Percentiles rank a stretch among this genome's conserved stretches.
Conservation (phyloP, 1,140 invertebrate species). For the Gryllus bimaculatus region DNA sequence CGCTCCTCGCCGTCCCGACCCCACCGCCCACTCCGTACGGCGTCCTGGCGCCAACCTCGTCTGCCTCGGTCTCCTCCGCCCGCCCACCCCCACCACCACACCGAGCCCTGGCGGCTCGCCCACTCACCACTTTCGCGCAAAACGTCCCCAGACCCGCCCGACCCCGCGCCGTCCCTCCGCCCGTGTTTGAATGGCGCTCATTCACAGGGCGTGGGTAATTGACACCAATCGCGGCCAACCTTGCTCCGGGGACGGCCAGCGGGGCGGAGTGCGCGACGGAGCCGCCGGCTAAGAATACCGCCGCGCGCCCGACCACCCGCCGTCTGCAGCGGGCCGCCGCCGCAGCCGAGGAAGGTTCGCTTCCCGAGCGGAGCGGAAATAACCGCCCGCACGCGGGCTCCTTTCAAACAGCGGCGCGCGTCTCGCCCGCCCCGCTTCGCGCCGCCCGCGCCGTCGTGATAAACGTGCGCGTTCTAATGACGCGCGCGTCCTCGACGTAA, state of each 20-base stretch:
- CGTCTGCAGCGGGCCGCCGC: too few relatives aligned
- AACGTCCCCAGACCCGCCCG: background rate
- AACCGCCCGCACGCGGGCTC: background rate
- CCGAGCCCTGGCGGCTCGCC: too few relatives aligned
- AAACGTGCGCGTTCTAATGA: conserved; percentile 3
- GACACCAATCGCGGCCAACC: background rate
- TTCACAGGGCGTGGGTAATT: background rate
- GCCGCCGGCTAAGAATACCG: too few relatives aligned
- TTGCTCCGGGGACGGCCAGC: background rate
- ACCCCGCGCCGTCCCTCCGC: background rate
- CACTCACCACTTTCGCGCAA: background rate
- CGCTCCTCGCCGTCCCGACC: too few relatives aligned
- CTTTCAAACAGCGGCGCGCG: background rate
- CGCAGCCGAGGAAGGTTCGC: too few relatives aligned
- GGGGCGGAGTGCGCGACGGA: too few relatives aligned
- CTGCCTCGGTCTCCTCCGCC: too few relatives aligned
- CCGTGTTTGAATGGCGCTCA: background rate
- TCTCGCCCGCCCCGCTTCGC: background rate
- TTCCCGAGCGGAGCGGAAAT: background rate
- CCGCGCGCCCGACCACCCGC: too few relatives aligned
- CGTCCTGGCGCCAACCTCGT: too few relatives aligned
- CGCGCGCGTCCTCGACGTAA: background rate
- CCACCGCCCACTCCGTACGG: too few relatives aligned
- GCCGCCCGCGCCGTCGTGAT: background rate
- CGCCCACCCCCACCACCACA: too few relatives aligned